phyloP scores from a whole-genome alignment of 2,113 vertebrate species.

The Leptodactylus fuscus region DNA sequence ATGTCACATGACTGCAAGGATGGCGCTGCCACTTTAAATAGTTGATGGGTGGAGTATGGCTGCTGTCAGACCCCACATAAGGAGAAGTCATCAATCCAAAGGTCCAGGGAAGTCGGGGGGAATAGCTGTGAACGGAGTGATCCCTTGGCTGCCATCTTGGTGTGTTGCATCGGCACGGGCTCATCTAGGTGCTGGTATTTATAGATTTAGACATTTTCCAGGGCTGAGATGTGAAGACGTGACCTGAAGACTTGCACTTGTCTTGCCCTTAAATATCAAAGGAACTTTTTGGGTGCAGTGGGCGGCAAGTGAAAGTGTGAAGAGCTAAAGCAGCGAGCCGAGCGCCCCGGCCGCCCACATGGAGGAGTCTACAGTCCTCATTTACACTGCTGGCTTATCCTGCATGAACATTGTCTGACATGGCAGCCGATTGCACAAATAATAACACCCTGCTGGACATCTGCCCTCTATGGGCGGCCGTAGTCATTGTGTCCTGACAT shows the following conservation, averaged over 20 bases:
- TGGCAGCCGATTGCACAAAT: not conserved
- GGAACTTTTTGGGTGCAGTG: not conserved
- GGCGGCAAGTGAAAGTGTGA: not conserved
- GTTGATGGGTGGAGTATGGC: too few species aligned
- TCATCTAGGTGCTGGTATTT: too few species aligned
- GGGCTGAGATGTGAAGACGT: not conserved
- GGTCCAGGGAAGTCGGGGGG: too few species aligned
- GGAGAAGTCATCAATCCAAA: too few species aligned
- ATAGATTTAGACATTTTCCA: not conserved
- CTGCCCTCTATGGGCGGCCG: not conserved
- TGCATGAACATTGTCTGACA: not conserved
- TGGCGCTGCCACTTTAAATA: too few species aligned
- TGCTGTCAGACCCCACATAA: too few species aligned
- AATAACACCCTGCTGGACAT: not conserved
- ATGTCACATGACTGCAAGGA: too few species aligned
- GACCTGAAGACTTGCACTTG: conserved; percentile 1
- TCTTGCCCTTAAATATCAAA: not conserved
- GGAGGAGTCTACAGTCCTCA: not conserved
- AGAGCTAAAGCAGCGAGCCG: not conserved
- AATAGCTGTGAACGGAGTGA: too few species aligned
- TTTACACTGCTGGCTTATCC: not conserved
- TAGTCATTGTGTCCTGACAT: not conserved
- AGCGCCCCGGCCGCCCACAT: not conserved
- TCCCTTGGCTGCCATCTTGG: too few species aligned
- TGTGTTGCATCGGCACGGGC: too few species aligned